Base-by-base conservation (phyloP, 1,140 invertebrate genomes). In the Zaprionus nigranus region DNA sequence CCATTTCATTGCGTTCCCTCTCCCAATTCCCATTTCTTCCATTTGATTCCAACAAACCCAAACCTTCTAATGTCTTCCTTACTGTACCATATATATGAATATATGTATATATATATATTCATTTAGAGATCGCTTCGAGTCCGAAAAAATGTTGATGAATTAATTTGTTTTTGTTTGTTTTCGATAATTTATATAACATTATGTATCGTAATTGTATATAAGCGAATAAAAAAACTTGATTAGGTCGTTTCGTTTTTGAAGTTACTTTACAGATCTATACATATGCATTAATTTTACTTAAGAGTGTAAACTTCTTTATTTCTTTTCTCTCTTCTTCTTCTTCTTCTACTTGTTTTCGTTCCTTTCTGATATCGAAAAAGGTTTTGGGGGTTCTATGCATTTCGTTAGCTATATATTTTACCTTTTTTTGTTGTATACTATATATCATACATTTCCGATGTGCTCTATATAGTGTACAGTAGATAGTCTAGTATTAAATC, bases 181-280 rank as follows among this genome's bases (percentile, higher is more conserved):
- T 69, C 49, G 43, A 62, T 68, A 74, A 69, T 58, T 59, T 58
- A 75, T 69, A 69, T 70, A 75, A 75, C 72, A 75, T 75, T 75
- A 75, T 75, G 67, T 69, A 62, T 80, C 59, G 60, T 81, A 76
- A 83, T 87, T 86, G 74, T 87, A 80, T 75, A 78, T 86, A 86
- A 86, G 83, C 84, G 83, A 86, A 86, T 86, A 86, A 86, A 86
- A 78, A 86, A 86, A 86, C 84, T 86, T 83, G 83, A 88, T 88
- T 88, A 88, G 83, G 54, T 71, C 60, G 75, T 86, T 87, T 79
- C 68, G 63, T 49, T 46, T 78, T 78, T 81, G 62, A 82, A 59
- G 54, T 75, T 75, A 75, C 68, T 86, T 75, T 88, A 86, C 83
- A 87, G 68, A 64, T 87, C 83, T 81, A 78, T 87, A 87, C 78